Base-by-base conservation (phyloP, 2,113 vertebrate genomes). In the Melozone crissalis region DNA sequence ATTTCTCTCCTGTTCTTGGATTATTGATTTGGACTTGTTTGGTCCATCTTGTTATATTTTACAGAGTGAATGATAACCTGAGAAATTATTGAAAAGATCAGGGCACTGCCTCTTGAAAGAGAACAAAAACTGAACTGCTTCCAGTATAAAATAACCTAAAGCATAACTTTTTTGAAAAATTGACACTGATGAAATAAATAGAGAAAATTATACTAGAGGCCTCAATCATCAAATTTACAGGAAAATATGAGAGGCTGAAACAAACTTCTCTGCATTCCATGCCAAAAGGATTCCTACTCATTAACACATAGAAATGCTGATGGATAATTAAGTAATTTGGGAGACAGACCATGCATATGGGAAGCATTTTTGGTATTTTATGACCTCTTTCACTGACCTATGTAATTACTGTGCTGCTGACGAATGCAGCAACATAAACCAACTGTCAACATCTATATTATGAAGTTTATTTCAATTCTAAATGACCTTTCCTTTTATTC, bases 261-360 rank as follows among this genome's bases (percentile, higher is more conserved):
- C 19, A 74, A 88, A n/a, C 43, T 21, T 81, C 21, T 61, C 63
- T 85, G 77, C 41, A 76, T 61, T 76, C 89, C 69, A 39, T 22
- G 62, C 39, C 74, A 35, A 49, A 94, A 93, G 46, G 51, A 71
- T 59, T 80, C 77, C 66, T 84, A 23, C 28, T 87, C 93, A 94
- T 91, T 93, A 94, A 82, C 69, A 89, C 71, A 39, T 47, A 51
- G 5, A 87, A 91, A 85, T 80, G 59, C 82, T 96, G 91, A 96
- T 59, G 91, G 94, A 93, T 87, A 88, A 97, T 95, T 94, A 97
- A 95, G 89, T 95, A 91, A 96, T 95, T 91, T 90, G 74, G 87
- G 90, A 95, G 93, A 95, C 94, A 91, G 82, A 82, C 84, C 91
- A 90, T 63, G 87, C 51, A 67, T 79, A 91, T 72, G 41, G 43